These are phyloP conservation scores for Serripes groenlandicus DNA, from an alignment of 2,888 invertebrate species.

Conservation along the genomic window DNA sequence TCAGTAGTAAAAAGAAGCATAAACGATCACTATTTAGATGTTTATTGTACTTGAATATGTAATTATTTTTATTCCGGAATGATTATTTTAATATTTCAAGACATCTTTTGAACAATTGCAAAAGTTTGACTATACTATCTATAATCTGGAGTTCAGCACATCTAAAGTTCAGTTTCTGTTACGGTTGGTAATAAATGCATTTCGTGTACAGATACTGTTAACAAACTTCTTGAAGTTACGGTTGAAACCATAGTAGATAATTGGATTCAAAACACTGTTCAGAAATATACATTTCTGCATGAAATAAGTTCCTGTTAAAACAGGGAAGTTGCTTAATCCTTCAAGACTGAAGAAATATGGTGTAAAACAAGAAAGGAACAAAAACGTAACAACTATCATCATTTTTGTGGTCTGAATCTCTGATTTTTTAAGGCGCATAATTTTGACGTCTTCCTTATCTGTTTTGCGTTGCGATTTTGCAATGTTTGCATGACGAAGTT, in stretches of 20 bases:
- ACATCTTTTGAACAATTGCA: no score
- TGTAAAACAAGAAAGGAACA: not conserved
- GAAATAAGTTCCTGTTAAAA: not conserved
- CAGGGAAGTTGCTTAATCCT: not conserved
- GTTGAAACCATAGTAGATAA: conserved; percentile 4
- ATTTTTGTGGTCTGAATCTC: not conserved
- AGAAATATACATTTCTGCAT: conserved; percentile 12
- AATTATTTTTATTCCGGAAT: no score
- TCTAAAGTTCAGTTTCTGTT: no score
- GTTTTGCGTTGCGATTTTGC: no score
- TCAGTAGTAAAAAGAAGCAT: no score
- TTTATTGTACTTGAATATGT: no score
- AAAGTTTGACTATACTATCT: no score
- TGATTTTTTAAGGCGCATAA: conserved; percentile 7
- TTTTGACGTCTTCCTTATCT: no score
- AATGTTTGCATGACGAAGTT: not conserved
- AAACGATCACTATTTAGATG: no score
- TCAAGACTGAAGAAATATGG: not conserved
- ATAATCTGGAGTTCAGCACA: no score
- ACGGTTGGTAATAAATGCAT: no score
- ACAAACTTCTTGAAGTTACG: not conserved
- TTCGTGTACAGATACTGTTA: not conserved
- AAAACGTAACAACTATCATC: conserved; percentile 5
- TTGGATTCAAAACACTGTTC: conserved; percentile 7
- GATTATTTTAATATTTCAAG: no score